Conservation (phyloP, 1,140 invertebrate genomes). For the Drosophila chauvacae region DNA sequence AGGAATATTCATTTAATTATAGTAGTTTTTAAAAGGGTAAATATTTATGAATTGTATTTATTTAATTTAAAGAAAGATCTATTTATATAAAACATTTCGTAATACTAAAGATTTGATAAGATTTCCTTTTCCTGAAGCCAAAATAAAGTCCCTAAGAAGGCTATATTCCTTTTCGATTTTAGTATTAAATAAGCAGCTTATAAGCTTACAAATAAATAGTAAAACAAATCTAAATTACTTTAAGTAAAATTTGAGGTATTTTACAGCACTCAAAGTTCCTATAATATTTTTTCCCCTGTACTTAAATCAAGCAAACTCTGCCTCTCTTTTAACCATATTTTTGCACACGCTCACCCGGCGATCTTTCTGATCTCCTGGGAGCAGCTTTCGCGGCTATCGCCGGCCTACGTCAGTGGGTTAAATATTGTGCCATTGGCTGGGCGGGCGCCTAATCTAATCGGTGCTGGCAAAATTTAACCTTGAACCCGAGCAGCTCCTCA, state of each 20-base stretch:
- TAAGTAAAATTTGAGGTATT: neutral
- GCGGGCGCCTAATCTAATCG: conserved; percentile 42
- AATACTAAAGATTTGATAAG: neutral
- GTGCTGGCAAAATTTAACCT: conserved; percentile 25
- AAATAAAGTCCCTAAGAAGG: neutral
- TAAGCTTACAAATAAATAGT: neutral
- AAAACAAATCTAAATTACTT: too few relatives aligned
- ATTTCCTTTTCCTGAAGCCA: too few relatives aligned
- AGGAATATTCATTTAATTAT: neutral
- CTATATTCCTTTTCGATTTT: neutral
- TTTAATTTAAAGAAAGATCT: neutral
- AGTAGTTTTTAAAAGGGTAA: neutral
- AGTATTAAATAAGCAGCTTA: neutral
- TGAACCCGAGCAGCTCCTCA: conserved; percentile 17
- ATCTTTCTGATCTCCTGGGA: conserved; percentile 11
- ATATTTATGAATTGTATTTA: neutral
- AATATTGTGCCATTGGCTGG: conserved; percentile 28
- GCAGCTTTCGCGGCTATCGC: conserved; percentile 7
- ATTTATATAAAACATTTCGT: too few relatives aligned
- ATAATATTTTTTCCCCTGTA: neutral
- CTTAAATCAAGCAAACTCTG: neutral
- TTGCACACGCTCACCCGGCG: conserved; percentile 9
- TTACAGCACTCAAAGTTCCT: neutral
- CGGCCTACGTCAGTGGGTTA: conserved; percentile 21
- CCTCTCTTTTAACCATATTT: neutral